Conservation (phyloP, 2,888 invertebrate species). For the Xanthia togata region DNA sequence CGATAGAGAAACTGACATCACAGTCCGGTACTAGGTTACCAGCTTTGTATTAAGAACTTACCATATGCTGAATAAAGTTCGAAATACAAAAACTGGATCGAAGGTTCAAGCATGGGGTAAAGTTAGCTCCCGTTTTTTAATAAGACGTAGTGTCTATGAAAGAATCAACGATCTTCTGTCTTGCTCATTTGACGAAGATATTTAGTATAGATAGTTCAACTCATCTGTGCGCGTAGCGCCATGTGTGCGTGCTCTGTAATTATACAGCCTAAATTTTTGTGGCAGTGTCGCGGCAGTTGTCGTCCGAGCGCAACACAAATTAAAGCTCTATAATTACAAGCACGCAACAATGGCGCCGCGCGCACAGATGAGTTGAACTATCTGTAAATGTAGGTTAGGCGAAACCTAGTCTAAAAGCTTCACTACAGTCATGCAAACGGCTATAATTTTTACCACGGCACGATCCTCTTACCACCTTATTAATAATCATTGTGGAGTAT, state of each 20-base stretch:
- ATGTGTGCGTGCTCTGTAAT: too few relatives aligned
- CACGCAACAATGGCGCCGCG: too few relatives aligned
- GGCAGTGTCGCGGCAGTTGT: too few relatives aligned
- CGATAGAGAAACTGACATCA: neutral
- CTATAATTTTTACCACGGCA: neutral
- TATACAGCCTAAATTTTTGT: too few relatives aligned
- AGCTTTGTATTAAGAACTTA: neutral
- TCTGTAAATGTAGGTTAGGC: neutral
- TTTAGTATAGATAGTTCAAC: too few relatives aligned
- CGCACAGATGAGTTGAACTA: too few relatives aligned
- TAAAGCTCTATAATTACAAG: too few relatives aligned
- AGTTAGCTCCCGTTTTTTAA: neutral
- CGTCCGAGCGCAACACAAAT: too few relatives aligned
- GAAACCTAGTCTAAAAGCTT: neutral
- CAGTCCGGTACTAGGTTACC: neutral
- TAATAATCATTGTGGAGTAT: neutral
- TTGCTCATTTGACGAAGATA: neutral
- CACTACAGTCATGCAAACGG: neutral
- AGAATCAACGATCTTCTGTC: neutral
- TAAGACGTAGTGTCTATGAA: neutral
- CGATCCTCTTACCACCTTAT: neutral
- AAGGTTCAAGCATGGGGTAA: neutral
- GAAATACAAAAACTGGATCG: neutral
- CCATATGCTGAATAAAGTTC: neutral
- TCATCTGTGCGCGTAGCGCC: too few relatives aligned